Percentiles rank a stretch among this genome's conserved stretches.
phyloP scores from a whole-genome alignment of 2,113 vertebrate genomes.

The Calypte anna region DNA sequence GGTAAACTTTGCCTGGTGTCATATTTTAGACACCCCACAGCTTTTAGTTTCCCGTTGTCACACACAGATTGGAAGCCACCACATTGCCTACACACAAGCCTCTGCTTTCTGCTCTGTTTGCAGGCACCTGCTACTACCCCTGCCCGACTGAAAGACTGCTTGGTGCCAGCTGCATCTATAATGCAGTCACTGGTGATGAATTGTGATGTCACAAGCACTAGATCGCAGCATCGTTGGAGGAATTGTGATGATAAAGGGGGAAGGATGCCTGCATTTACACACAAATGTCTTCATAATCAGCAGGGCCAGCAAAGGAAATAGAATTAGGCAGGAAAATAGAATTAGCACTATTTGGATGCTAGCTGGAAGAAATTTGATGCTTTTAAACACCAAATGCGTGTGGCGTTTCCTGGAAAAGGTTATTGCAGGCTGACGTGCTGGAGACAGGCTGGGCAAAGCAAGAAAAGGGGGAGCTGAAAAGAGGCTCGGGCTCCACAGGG shows the following conservation, averaged over 20 bases:
- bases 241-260: slow-evolving; percentile 6
- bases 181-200: slow-evolving; percentile 14
- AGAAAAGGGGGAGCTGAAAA: not conserved
- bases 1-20: not conserved
- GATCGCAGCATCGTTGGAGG: not conserved
- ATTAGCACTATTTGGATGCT: not conserved
- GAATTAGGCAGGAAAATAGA: slow-evolving; percentile 21
- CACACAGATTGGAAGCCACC: not conserved
- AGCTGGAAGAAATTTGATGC: not conserved
- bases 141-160: not conserved
- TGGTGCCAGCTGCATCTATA: slow-evolving; percentile 3
- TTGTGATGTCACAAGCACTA: not conserved
- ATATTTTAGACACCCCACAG: not conserved
- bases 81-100: not conserved
- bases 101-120: not conserved
- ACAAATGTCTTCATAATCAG: slow-evolving; percentile 15
- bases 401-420: not conserved
- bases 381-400: not conserved
- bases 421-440: not conserved
- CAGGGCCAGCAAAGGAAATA: not conserved
- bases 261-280: not conserved
- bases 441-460: not conserved
- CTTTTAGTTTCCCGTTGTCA: not conserved
- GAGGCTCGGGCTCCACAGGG: not conserved
- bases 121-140: not conserved